phyloP scores from a whole-genome alignment of 2,888 invertebrate genomes.

The Cheilosia grossa region DNA sequence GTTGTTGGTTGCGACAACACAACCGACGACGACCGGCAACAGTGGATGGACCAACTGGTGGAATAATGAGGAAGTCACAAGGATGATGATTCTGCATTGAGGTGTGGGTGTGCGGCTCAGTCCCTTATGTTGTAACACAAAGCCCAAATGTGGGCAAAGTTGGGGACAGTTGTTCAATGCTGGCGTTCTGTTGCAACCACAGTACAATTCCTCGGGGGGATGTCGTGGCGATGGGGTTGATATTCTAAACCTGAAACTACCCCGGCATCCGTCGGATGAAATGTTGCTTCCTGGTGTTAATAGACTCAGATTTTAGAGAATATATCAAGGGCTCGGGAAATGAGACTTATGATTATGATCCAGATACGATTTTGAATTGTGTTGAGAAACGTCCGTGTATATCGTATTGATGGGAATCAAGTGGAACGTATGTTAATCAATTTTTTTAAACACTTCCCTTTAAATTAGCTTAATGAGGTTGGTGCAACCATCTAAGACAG shows the following conservation, averaged over 20 bases:
- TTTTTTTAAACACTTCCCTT: not conserved
- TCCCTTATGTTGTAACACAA: slow-evolving; percentile 65
- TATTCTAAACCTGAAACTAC: slow-evolving; percentile 66
- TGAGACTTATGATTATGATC: slow-evolving; percentile 35
- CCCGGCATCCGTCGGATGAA: slow-evolving; percentile 70
- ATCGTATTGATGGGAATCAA: slow-evolving; percentile 23
- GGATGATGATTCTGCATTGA: slow-evolving; percentile 73
- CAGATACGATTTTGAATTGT: slow-evolving; percentile 48
- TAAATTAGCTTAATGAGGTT: not conserved
- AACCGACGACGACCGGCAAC: slow-evolving; percentile 23
- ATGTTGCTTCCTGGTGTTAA: slow-evolving; percentile 74
- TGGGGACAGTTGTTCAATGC: slow-evolving; percentile 51
- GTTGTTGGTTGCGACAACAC: slow-evolving; percentile 63
- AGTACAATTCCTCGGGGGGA: slow-evolving; percentile 48
- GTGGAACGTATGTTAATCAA: slow-evolving; percentile 47
- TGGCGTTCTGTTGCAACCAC: slow-evolving; percentile 57
- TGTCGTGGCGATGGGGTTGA: slow-evolving; percentile 41
- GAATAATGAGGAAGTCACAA: slow-evolving; percentile 75
- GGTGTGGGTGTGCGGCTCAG: slow-evolving; percentile 27
- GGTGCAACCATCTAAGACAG: too few relatives aligned
- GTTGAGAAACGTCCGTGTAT: not conserved
- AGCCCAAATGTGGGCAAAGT: slow-evolving; percentile 63
- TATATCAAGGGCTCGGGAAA: slow-evolving; percentile 65
- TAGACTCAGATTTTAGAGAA: slow-evolving; percentile 51
- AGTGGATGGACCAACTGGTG: slow-evolving; percentile 71